Evolutionary conservation across 2,113 vertebrate species (phyloP).

Genomic region (Carassius gibelio): DNA sequence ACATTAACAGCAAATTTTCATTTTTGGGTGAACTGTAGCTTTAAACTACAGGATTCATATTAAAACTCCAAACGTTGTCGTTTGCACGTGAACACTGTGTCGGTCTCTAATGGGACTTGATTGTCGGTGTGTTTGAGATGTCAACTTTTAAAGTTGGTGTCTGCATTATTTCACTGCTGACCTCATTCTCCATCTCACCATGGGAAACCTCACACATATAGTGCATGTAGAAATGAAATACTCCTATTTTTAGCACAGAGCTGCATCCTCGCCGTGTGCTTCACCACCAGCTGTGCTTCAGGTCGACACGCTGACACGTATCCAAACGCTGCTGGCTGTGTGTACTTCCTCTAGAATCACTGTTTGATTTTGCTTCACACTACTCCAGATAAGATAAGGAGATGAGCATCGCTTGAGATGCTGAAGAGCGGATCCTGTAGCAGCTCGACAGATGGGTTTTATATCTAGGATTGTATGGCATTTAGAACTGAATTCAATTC

Average conservation of each 20-base stretch:
- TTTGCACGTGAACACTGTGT: neutral
- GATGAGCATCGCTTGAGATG: neutral
- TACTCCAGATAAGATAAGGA: neutral
- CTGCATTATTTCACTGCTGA: constrained; percentile 29
- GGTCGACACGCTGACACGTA: constrained; percentile 3
- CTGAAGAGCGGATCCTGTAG: constrained; percentile 13
- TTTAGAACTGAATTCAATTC: neutral
- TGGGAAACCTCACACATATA: constrained; percentile 11
- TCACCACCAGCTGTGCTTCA: constrained; percentile 1
- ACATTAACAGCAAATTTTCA: too few species aligned
- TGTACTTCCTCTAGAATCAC: neutral
- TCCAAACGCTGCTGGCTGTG: neutral
- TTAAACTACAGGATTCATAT: neutral
- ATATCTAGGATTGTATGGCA: neutral
- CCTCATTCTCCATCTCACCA: neutral
- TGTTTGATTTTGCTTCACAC: neutral
- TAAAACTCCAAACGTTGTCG: neutral
- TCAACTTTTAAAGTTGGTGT: neutral
- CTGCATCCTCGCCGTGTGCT: neutral
- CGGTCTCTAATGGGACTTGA: neutral
- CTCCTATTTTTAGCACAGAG: constrained; percentile 19
- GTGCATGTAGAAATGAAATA: constrained; percentile 23
- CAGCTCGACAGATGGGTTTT: neutral
- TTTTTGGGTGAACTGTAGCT: too few species aligned
- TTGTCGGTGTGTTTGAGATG: neutral